A percentile compares a stretch with the other conserved stretches of the same genome.
Conservation (phyloP, 2,888 invertebrate species). For the Crematogaster levior region DNA sequence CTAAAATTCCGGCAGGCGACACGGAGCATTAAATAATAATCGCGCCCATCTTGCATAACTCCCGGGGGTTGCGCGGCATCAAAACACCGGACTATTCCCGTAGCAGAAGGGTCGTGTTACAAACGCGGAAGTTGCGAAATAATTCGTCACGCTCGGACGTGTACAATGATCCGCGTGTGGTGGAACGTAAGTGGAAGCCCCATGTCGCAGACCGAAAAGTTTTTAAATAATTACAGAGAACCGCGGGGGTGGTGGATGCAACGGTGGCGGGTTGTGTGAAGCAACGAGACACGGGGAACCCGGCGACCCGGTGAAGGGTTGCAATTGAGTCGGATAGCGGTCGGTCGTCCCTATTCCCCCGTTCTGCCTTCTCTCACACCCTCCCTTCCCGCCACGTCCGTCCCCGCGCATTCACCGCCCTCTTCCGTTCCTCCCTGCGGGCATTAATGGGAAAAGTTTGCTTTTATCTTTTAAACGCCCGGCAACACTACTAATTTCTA, state of each 20-base stretch:
- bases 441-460: constrained; percentile 85
- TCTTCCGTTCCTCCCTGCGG: constrained; percentile 65
- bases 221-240: constrained; percentile 84
- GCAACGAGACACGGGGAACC: constrained; percentile 26
- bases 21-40: constrained; percentile 49
- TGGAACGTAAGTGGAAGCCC: constrained; percentile 53
- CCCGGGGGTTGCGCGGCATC: constrained; percentile 28
- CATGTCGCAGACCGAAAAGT: constrained; percentile 74
- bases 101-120: constrained; percentile 29
- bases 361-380: constrained; percentile 6
- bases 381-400: neutral
- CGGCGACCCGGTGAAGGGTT: constrained; percentile 70
- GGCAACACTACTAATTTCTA: constrained; percentile 84
- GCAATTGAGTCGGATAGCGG: constrained; percentile 82
- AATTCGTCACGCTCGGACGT: constrained; percentile 65
- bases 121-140: constrained; percentile 59
- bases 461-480: constrained; percentile 85
- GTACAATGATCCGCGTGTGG: constrained; percentile 63
- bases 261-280: constrained; percentile 11
- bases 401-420: constrained; percentile 35
- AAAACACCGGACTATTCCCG: constrained; percentile 38
- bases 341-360: constrained; percentile 67
- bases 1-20: constrained; percentile 46
- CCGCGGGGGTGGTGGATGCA: constrained; percentile 55
- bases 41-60: constrained; percentile 48